Evolutionary conservation across 2,797 vertebrate species (phyloP), one percentile per base, ranked within the genome.

Genomic region (Syndactyla subalaris): DNA sequence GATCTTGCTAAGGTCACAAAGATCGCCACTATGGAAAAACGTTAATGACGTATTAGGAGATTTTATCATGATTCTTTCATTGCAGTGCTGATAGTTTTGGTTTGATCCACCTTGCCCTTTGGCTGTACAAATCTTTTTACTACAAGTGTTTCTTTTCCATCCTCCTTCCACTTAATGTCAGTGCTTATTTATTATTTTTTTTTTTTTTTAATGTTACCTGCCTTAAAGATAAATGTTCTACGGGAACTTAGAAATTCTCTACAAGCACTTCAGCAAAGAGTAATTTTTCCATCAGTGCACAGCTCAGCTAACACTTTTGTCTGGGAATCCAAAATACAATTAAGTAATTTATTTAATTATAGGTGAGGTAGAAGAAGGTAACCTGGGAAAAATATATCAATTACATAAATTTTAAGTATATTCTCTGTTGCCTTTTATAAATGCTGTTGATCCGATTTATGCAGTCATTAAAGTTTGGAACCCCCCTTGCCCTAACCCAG

Each of bases 161-260:
- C 34, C 11, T 75, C 54, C 20, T 46, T 84, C 58, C 22, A 43
- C n/a, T 62, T 83, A 73, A 84, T 62, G 16, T 7, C 30, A 67
- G 22, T 51, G 26, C 76, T 92, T 95, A 59, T 79, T 85, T 85
- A 74, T 87, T 58, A 3, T 19, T 71, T 73, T 84, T 16, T 41
- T 41, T 41, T 41, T 41, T 41, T 41, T 41, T 41, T 41, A 16
- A 62, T 79, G 38, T 51, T 81, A 7, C 22, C 27, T 78, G 9
- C n/a, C 34, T 62, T 68, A 84, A 93, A 95, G 51, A 78, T 39
- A 24, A 88, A 92, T 78, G 14, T 16, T 88, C 15, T 16, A 55
- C 54, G 14, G 30, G 22, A 88, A 46, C n/a, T 22, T 51, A 59
- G 17, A 80, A 63, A 65, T 55, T 32, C 14, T 46, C 18, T 77